These are phyloP conservation scores for Noctuana brunneofusca DNA, from an alignment of 2,888 invertebrate species.

Conservation along the genomic window DNA sequence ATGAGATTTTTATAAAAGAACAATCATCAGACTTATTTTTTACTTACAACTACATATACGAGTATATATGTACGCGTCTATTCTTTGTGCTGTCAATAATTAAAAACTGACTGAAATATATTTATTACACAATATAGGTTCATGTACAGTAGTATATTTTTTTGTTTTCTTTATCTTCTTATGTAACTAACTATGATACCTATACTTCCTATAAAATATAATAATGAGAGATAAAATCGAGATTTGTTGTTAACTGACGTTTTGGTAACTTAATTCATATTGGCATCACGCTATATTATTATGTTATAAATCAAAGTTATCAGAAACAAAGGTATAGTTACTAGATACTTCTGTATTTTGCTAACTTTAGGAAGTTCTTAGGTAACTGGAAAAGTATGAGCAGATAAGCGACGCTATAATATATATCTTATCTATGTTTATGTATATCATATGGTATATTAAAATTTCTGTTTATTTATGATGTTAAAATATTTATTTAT, in stretches of 20 bases:
- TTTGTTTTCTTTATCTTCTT: too few species aligned
- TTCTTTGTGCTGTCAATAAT: neutral
- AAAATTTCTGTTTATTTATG: too few species aligned
- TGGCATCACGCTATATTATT: neutral
- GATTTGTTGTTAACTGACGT: neutral
- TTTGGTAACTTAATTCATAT: neutral
- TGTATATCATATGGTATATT: too few species aligned
- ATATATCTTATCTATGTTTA: too few species aligned
- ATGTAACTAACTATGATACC: neutral
- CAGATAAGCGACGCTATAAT: too few species aligned
- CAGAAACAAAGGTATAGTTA: neutral
- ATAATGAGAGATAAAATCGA: too few species aligned
- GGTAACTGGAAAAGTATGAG: too few species aligned
- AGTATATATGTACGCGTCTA: neutral
- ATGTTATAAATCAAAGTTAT: neutral
- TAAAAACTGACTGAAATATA: neutral
- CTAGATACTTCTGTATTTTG: neutral
- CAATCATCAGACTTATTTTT: slow-evolving; percentile 4
- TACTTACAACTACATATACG: neutral
- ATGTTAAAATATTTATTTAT: too few species aligned
- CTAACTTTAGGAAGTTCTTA: too few species aligned
- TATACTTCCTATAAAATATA: too few species aligned
- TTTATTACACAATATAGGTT: too few species aligned
- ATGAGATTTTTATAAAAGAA: neutral
- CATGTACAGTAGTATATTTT: too few species aligned